Conservation (phyloP, 2,113 vertebrate genomes). For the Microcebus ravelobensis region DNA sequence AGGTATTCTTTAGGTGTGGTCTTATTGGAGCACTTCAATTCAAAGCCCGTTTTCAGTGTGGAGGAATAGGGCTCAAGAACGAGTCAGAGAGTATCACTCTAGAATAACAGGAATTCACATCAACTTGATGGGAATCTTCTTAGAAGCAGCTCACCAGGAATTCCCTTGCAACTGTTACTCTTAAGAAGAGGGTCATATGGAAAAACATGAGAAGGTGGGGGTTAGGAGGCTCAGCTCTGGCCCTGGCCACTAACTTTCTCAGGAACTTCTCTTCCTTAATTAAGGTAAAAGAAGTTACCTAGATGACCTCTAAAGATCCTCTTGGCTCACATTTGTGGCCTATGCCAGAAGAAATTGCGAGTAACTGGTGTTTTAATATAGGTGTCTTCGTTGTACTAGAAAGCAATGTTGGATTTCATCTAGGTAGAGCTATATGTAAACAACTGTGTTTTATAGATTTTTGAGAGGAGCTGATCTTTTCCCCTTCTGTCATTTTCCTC, state of each 20-base stretch:
- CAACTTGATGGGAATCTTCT: background rate
- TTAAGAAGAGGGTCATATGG: background rate
- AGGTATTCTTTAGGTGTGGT: background rate
- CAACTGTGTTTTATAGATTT: background rate
- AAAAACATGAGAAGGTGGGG: background rate
- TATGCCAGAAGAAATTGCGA: background rate
- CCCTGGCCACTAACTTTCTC: background rate
- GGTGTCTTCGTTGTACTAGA: background rate
- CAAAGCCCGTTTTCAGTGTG: background rate
- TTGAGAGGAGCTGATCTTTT: background rate
- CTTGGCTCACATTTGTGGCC: background rate
- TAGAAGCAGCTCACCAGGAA: background rate
- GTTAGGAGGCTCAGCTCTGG: background rate
- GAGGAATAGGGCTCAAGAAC: background rate
- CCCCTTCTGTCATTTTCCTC: conserved; percentile 38
- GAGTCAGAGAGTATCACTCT: background rate
- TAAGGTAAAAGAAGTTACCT: background rate
- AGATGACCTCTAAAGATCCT: background rate
- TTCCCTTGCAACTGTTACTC: background rate
- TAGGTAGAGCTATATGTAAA: background rate
- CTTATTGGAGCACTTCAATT: background rate
- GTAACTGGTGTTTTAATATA: background rate
- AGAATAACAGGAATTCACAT: background rate
- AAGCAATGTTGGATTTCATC: background rate
- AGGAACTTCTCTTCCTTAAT: background rate